Evolutionary conservation across 2,797 vertebrate genomes (phyloP), one percentile per base, ranked within the genome.

Genomic region (Semotilus atromaculatus): DNA sequence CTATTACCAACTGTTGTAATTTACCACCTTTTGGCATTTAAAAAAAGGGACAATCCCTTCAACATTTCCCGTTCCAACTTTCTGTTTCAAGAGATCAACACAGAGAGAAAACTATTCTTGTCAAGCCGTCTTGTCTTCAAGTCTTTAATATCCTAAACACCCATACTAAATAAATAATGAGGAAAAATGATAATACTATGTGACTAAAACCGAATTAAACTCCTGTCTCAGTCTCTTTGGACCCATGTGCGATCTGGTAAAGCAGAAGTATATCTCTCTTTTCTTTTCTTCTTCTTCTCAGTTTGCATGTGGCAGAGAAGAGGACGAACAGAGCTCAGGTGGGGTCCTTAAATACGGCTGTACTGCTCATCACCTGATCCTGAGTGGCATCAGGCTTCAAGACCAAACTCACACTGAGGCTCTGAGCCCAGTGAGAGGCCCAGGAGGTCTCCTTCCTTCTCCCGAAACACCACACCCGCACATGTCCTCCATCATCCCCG

Each of bases 401-500:
- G 89, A 94, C 91, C 93, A 91, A 90, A 93, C 93, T 90, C 93
- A 93, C 90, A 89, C 91, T 87, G 94, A 95, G 88, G 91, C 92
- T 90, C 92, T 90, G 90, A 93, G 92, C 88, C 88, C 90, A 85
- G 92, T 92, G 87, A 93, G 92, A 88, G 91, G 91, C 86, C 86
- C 87, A 86, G 89, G 82, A 86, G 90, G 87, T 88, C 88, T 90
- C 89, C 92, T 91, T 88, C 88, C 92, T 84, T 86, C 85, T 19
- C 91, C 90, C 67, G 91, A 83, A 91, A 89, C 36, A 45, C 85
- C 84, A 75, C 90, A 48, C 86, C 82, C 34, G 82, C 89, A 91
- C 74, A 76, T 90, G 19, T 96, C 95, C 45, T 94, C 93, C 85
- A 94, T 96, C 91, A 96, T 96, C 90, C 95, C 95, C 7, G 95